Evolutionary conservation across 2,113 vertebrate species (phyloP), one percentile per base, ranked within the genome.

Genomic region (Grus americana): DNA sequence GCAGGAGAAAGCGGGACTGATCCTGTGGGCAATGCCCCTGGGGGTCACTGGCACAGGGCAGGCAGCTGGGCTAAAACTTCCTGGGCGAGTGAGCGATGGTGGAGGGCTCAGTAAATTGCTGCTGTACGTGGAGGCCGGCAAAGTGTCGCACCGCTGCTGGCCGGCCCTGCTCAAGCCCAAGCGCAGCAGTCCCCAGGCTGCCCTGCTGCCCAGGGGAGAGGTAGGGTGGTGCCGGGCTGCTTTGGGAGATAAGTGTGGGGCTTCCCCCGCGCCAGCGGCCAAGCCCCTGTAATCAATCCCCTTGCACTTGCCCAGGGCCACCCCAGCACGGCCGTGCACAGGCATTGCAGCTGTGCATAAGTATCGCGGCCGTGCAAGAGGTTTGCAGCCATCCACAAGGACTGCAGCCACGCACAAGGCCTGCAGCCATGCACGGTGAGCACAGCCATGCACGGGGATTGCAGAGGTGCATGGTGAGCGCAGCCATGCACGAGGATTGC

Each of bases 221-320:
- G 74, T 71, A 23, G 38, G 66, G 42, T 13, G 93, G 16, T 3
- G 30, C 47, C 0, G 1, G n/a, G 22, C 52, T 12, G 29, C 62
- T 52, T 2, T 8, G 36, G 0, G 9, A 86, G 88, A 34, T 70
- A 65, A 47, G 13, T 0, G 20, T 8, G 57, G 22, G 73, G 57
- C 44, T 68, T 26, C 4, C 10, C 30, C 22, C 57, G 22, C 5
- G 0, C 32, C 1, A 1, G 22, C 0, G 0, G 70, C 38, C 71
- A 23, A 30, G 38, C 49, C 67, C 23, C 44, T 7, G 21, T 55
- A 22, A 92, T 65, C 89, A 70, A 38, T 22, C 66, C 67, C 58
- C 34, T 10, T 18, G 49, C 82, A 52, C 61, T 47, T 54, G 58
- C 5, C 32, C 17, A 1, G 4, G 74, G 57, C 74, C 67, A 42